Conservation (phyloP, 2,113 vertebrate genomes). For the Pycnonotus jocosus region DNA sequence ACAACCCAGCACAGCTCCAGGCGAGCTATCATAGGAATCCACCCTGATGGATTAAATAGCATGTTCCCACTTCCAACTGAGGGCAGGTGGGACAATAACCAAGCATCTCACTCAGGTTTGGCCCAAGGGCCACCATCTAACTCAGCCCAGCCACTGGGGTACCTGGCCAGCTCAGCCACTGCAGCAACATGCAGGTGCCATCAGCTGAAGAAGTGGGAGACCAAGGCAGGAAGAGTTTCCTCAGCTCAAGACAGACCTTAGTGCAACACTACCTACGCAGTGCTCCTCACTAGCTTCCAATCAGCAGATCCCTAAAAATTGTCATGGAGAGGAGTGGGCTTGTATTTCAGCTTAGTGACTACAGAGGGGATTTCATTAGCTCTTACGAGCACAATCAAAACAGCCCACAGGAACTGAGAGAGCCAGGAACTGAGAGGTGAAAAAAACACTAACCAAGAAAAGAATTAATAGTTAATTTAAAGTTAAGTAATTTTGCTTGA, state of each 20-base stretch:
- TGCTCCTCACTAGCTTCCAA: neutral
- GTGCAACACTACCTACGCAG: neutral
- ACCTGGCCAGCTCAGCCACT: neutral
- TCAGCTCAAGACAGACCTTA: neutral
- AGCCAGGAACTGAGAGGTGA: neutral
- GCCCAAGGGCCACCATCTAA: neutral
- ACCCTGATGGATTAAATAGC: neutral
- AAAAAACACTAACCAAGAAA: neutral
- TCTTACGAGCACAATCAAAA: neutral
- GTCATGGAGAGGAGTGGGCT: neutral
- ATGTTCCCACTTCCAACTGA: fast-evolving
- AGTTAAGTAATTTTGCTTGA: neutral
- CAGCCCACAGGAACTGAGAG: neutral
- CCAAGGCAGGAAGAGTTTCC: neutral
- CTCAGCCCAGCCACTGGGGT: neutral
- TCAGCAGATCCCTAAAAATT: neutral
- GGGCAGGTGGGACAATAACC: neutral
- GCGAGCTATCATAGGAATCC: fast-evolving
- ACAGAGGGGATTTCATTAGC: neutral
- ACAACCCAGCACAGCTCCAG: neutral
- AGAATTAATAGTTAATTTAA: neutral
- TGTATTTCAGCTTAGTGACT: neutral
- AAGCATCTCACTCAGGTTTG: neutral
- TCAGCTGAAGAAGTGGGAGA: neutral
- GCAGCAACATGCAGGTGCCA: neutral